Evolutionary conservation across 2,113 vertebrate genomes (phyloP).

Genomic region (Litocranius walleri): DNA sequence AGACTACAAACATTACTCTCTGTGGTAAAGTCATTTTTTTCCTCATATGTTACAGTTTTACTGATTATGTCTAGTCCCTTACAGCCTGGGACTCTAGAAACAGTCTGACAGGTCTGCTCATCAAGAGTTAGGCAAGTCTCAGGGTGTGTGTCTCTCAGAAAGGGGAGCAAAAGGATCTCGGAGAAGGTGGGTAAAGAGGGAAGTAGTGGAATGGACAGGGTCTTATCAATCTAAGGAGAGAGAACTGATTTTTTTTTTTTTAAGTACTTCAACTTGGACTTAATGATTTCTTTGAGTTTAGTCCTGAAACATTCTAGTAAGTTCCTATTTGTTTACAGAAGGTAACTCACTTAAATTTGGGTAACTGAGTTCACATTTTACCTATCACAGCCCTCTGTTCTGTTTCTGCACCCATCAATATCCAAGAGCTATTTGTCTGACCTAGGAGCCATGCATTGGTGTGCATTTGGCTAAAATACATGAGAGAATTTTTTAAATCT

Average conservation of each 20-base stretch:
- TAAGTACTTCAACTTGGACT: not conserved
- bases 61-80: not conserved
- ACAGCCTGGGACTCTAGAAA: not conserved
- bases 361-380: not conserved
- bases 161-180: not conserved
- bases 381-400: not conserved
- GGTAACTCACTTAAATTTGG: not conserved
- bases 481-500: not conserved
- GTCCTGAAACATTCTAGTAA: not conserved
- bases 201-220: not conserved
- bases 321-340: not conserved
- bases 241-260: not conserved
- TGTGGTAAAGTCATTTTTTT: not conserved
- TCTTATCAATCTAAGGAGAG: not conserved
- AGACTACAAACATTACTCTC: not conserved
- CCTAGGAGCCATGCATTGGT: not conserved
- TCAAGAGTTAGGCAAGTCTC: not conserved
- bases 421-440: not conserved
- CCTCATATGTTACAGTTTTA: not conserved
- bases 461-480: not conserved
- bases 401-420: not conserved
- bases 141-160: not conserved
- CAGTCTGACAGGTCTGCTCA: not conserved
- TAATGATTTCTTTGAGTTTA: not conserved
- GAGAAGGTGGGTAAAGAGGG: not conserved